A percentile compares a stretch with the other conserved stretches of the same genome.
These are phyloP conservation scores for Magallana gigas DNA, from an alignment of 1,140 invertebrate species.

Conservation along the genomic window DNA sequence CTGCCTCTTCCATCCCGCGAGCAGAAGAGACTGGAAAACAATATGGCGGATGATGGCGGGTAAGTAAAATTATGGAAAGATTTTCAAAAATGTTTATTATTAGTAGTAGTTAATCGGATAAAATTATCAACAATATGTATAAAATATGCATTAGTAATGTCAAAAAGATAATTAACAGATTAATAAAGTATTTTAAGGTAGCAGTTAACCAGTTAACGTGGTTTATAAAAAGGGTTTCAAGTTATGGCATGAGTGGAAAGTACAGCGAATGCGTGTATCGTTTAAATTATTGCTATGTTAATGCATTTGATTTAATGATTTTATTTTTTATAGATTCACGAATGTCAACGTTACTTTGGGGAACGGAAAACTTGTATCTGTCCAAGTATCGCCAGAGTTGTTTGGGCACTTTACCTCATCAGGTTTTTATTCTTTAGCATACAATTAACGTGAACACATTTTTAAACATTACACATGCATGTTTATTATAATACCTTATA, in stretches of 20 bases:
- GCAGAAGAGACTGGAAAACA: too few species aligned
- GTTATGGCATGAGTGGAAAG: not conserved
- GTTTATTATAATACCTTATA: too few species aligned
- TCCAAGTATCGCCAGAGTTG: constrained; percentile 3
- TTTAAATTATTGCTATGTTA: not conserved
- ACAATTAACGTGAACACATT: not conserved
- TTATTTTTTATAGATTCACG: not conserved
- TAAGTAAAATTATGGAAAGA: not conserved
- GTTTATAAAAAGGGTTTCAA: not conserved
- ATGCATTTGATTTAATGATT: not conserved
- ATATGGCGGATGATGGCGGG: constrained; percentile 13
- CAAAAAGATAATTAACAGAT: not conserved
- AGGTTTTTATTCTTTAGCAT: not conserved
- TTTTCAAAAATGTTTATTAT: not conserved
- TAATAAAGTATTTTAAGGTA: too few species aligned
- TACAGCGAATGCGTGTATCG: not conserved
- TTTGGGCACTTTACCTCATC: constrained; percentile 9
- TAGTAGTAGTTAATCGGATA: not conserved
- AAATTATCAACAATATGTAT: too few species aligned
- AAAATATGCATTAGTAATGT: not conserved
- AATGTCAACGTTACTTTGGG: not conserved
- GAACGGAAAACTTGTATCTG: not conserved
- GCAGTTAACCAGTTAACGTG: too few species aligned
- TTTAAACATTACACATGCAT: too few species aligned
- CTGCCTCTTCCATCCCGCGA: too few species aligned